Conservation (phyloP, 2,797 vertebrate genomes). For the Sebastes hubbsi region DNA sequence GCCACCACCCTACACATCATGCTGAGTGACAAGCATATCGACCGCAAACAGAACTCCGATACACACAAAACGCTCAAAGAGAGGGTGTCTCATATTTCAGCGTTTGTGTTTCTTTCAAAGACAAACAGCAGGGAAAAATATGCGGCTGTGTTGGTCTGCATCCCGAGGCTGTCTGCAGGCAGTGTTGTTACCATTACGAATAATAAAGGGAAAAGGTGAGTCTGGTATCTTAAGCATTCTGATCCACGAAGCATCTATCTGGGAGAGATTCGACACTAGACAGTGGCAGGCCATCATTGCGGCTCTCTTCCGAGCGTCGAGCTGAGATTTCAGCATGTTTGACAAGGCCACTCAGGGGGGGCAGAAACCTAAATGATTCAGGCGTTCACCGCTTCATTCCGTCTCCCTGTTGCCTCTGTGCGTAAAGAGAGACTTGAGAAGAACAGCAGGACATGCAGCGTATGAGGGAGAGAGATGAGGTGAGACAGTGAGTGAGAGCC, state of each 20-base stretch:
- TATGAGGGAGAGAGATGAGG: conserved; percentile 25
- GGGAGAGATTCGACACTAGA: conserved; percentile 7
- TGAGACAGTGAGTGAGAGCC: conserved; percentile 43
- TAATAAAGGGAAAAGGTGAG: conserved; percentile 7
- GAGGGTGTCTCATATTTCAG: conserved; percentile 47
- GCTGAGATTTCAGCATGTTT: conserved; percentile 49
- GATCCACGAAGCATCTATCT: conserved; percentile 13
- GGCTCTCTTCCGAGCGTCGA: conserved; percentile 1
- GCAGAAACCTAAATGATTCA: conserved; percentile 51
- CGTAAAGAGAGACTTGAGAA: conserved; percentile 16
- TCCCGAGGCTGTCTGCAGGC: conserved; percentile 6
- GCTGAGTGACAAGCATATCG: conserved; percentile 44
- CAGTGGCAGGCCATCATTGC: not conserved
- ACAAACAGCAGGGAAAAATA: conserved; percentile 4
- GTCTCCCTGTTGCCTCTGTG: conserved; percentile 19
- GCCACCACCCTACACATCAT: conserved; percentile 23
- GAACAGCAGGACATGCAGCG: conserved; percentile 21
- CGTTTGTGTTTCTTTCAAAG: conserved; percentile 24
- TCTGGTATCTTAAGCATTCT: not conserved
- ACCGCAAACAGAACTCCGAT: conserved; percentile 33
- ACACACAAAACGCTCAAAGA: conserved; percentile 25
- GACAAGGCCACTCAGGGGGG: conserved; percentile 41
- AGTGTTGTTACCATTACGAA: not conserved
- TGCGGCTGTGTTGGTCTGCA: not conserved
- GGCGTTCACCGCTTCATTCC: conserved; percentile 19